Conservation (phyloP, 2,797 vertebrate genomes). For the Danio jaintianensis region DNA sequence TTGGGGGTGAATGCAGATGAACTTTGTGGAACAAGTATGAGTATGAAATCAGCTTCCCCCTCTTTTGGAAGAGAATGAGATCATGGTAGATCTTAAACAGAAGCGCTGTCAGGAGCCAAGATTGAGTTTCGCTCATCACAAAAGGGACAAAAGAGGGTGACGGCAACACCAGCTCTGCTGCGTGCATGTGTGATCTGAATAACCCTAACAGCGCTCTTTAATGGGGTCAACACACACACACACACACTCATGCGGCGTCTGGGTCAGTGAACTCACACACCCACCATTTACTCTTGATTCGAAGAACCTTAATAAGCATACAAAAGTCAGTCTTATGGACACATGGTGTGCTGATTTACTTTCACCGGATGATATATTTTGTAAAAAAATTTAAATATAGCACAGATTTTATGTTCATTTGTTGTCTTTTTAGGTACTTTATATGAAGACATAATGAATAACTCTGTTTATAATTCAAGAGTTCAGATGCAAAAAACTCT, state of each 20-base stretch:
- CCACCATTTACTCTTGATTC: background rate
- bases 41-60: slow-evolving; percentile 43
- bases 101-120: slow-evolving; percentile 48
- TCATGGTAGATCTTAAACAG: slow-evolving; percentile 54
- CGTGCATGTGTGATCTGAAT: slow-evolving; percentile 22
- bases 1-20: background rate
- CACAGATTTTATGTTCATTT: too few relatives aligned
- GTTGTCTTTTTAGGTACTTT: too few relatives aligned
- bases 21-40: slow-evolving; percentile 7
- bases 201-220: slow-evolving; percentile 29
- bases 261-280: slow-evolving; percentile 23
- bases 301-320: background rate
- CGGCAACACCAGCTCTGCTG: slow-evolving; percentile 39
- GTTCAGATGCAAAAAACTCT: too few relatives aligned
- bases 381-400: background rate
- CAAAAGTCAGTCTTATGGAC: background rate
- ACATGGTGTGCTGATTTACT: background rate
- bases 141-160: slow-evolving; percentile 55
- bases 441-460: too few relatives aligned
- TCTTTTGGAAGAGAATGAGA: slow-evolving; percentile 46
- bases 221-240: slow-evolving; percentile 38
- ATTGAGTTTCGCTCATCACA: slow-evolving; percentile 59
- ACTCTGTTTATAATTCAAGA: too few relatives aligned
- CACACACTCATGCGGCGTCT: slow-evolving; percentile 20
- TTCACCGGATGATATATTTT: background rate